Conservation (phyloP, 2,113 vertebrate species). For the Hippocampus guttulatus region DNA sequence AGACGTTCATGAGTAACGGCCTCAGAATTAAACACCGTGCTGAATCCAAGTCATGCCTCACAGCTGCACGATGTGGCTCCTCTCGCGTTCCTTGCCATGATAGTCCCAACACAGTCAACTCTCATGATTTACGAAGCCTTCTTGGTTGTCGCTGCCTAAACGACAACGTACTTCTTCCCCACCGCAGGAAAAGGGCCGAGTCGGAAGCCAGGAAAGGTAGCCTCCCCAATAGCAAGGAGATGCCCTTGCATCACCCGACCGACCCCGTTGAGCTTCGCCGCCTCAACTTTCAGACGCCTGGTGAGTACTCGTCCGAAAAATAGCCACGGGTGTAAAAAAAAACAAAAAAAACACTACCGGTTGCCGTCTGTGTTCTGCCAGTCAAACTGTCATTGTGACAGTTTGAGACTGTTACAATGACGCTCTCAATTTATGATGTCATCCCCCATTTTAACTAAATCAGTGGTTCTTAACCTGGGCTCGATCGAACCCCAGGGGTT, state of each 20-base stretch:
- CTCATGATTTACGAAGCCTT: neutral
- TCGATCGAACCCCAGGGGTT: no score
- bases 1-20: neutral
- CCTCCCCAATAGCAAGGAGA: constrained; percentile 92
- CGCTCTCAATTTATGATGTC: no score
- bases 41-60: neutral
- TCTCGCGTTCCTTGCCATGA: no score
- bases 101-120: no score
- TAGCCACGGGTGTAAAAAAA: no score
- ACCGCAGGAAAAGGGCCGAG: constrained; percentile 89
- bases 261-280: constrained; percentile 95
- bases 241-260: constrained; percentile 91
- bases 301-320: constrained; percentile 65
- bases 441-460: no score
- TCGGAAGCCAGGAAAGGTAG: constrained; percentile 96
- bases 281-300: constrained; percentile 98
- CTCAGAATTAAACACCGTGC: neutral
- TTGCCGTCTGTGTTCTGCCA: no score
- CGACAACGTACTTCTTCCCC: constrained; percentile 11
- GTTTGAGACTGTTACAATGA: no score
- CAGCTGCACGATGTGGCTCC: neutral
- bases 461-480: no score
- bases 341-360: no score
- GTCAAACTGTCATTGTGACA: no score
- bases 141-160: neutral